Evolutionary conservation across 2,113 vertebrate genomes (phyloP), one percentile per base, ranked within the genome.

Genomic region (Rhegmatorhina hoffmannsi): DNA sequence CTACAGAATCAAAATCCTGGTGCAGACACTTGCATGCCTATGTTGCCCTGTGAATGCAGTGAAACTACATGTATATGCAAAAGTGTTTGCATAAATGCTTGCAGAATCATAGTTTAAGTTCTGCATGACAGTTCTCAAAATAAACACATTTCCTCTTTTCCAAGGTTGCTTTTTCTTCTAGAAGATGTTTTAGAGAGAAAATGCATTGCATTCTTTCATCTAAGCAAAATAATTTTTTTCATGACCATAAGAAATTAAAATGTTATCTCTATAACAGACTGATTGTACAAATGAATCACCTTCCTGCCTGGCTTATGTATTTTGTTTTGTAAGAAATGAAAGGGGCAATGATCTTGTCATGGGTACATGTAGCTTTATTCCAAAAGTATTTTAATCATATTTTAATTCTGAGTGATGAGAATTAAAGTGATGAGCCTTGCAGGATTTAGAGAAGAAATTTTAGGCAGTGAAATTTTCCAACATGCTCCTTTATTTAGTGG

Each of bases 381-480:
- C 20, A 90, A 10, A 89, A 89, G 11, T 59, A 60, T 66, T 81
- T 83, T 80, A 69, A 33, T 44, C 6, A 10, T 64, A 19, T 29
- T 75, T 80, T 70, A 63, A 70, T 72, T 87, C 59, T 82, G 38
- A 38, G 38, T 38, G 38, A 38, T 38, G 38, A 38, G 38, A 38
- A 38, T 38, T 10, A 38, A 38, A 38, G 38, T 24, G 29, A 52
- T 78, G 34, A 92, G 15, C 52, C 24, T 58, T 53, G 62, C 17
- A 55, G 38, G 67, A 85, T 67, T 83, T 88, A 92, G 67, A 79
- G 25, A 15, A 79, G 52, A 77, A 79, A 78, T 93, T 95, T 84
- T 47, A 84, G 56, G 52, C 83, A 68, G 56, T 44, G 64, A 89
- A 72, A 46, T 89, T 93, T 93, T 93, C 38, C 56, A 81, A 1